These are phyloP conservation scores for Tipula vernalis DNA, from an alignment of 2,888 invertebrate genomes.

Conservation along the genomic window DNA sequence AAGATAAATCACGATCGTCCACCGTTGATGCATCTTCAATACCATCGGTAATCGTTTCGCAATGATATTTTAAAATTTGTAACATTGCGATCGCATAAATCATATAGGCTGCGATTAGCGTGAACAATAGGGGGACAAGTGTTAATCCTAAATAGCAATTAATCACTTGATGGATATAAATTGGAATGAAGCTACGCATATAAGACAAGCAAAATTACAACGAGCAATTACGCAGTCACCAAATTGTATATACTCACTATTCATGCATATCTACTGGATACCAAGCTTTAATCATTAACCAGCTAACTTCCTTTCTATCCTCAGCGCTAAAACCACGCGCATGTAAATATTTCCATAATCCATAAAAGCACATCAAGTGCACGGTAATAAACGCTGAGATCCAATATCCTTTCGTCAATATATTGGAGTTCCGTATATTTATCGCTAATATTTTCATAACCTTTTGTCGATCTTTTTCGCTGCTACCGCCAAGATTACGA, in stretches of 20 bases:
- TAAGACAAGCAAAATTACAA: neutral
- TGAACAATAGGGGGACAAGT: neutral
- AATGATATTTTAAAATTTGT: constrained; percentile 7
- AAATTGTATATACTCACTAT: neutral
- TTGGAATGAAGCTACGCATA: neutral
- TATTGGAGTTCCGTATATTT: neutral
- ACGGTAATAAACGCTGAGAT: neutral
- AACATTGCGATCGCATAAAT: neutral
- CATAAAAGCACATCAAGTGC: neutral
- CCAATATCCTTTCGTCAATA: neutral
- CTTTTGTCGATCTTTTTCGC: neutral
- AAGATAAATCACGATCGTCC: neutral
- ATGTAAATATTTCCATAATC: neutral
- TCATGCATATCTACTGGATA: neutral
- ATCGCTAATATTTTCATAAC: neutral
- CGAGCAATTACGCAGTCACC: neutral
- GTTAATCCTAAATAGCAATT: neutral
- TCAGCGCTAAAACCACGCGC: neutral
- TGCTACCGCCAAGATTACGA: neutral
- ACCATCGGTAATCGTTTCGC: neutral
- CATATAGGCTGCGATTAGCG: neutral
- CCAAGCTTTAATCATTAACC: neutral
- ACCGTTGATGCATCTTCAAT: neutral
- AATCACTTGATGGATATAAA: neutral
- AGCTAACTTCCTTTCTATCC: neutral